Evolutionary conservation across 1,140 invertebrate species (phyloP), one percentile per base, ranked within the genome.

Genomic region (Protaetia brevitarsis): DNA sequence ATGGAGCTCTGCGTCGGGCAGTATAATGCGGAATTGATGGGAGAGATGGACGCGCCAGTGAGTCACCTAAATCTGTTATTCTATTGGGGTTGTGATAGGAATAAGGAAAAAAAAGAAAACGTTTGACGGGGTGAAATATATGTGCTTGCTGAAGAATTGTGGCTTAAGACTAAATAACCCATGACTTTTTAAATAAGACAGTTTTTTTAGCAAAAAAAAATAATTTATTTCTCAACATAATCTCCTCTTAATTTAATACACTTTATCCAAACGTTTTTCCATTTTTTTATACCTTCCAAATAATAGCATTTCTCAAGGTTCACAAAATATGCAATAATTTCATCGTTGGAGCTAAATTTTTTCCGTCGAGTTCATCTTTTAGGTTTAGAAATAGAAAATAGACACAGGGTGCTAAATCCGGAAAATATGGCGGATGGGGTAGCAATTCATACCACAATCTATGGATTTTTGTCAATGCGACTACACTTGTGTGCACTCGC

Each of bases 391-490:
- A 77, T 23, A 77, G 60, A 59, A 73, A 73, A 67, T 76, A 80
- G 70, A 82, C 79, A 51, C 72, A 75, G 28, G 78, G 77, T 37
- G 77, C 74, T 36, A 82, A 70, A 71, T 83, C 78, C 65, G 75
- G 78, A 60, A 68, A 77, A 67, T 81, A 82, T 27, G 78, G 77
- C 72, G 76, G 77, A 65, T 82, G 81, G 34, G 71, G 72, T 19
- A 69, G 45, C 68, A 66, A 37, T 62, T 67, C 66, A 27, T 59
- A 68, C 13, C 66, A 59, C 41, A 62, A 68, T 36, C 68, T 19
- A 59, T 69, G 62, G 59, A 69, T 58, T 69, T 67, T 64, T 56
- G 58, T 60, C 68, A 57, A 31, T 1, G 51, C 23, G 59, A 64
- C 41, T 45, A 66, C 65, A 57, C 66, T 66, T n/a, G 61, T 72